phyloP scores from a whole-genome alignment of 2,888 invertebrate species.

The Stenichneumon culpator region DNA sequence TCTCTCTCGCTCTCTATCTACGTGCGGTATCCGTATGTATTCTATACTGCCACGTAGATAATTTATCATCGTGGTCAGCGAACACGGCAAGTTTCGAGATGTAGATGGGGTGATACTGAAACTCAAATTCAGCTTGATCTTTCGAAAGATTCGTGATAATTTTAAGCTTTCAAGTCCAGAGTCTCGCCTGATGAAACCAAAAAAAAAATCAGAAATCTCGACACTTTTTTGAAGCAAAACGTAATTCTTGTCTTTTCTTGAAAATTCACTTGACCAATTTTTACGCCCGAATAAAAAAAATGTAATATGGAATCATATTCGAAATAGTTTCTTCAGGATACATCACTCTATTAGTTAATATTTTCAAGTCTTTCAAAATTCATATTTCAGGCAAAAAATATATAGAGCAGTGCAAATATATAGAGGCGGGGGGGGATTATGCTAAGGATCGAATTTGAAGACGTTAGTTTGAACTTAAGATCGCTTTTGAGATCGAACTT shows the following conservation, averaged over 20 bases:
- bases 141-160: slow-evolving; percentile 7
- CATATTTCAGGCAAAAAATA: too few species aligned
- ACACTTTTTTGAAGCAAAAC: not conserved
- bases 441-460: too few species aligned
- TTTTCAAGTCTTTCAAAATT: too few species aligned
- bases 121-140: slow-evolving; percentile 29
- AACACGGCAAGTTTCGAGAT: slow-evolving; percentile 25
- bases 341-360: too few species aligned
- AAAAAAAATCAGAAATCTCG: not conserved
- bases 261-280: slow-evolving; percentile 20
- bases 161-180: not conserved
- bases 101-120: slow-evolving; percentile 39
- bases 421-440: too few species aligned
- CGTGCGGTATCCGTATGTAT: slow-evolving; percentile 19
- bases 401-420: too few species aligned
- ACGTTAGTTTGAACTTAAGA: too few species aligned
- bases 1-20: slow-evolving; percentile 23
- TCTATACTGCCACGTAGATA: slow-evolving; percentile 38
- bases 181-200: not conserved
- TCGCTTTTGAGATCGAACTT: too few species aligned
- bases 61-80: slow-evolving; percentile 63
- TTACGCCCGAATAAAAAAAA: too few species aligned
- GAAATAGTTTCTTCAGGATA: not conserved
- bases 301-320: too few species aligned
- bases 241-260: not conserved